A percentile compares a stretch with the other conserved stretches of the same genome.
These are phyloP conservation scores for Channa argus DNA, from an alignment of 2,113 vertebrate genomes.

Conservation along the genomic window DNA sequence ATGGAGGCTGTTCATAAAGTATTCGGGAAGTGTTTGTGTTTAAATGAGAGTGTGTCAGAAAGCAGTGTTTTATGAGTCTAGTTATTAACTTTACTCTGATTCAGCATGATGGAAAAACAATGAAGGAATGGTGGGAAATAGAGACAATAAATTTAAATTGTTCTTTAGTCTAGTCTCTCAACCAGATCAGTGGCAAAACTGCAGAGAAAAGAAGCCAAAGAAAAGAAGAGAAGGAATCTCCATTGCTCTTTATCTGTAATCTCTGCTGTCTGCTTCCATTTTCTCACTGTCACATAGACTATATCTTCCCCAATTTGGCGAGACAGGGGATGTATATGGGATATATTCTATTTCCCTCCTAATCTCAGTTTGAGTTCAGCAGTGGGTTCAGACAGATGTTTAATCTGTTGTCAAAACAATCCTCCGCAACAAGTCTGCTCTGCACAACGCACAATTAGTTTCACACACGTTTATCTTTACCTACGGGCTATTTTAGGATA, in stretches of 20 bases:
- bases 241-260: conserved; percentile 35
- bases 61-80: conserved; percentile 42
- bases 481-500: conserved; percentile 69
- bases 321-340: conserved; percentile 56
- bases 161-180: conserved; percentile 20
- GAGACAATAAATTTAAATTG: conserved; percentile 16
- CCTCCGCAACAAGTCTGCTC: conserved; percentile 44
- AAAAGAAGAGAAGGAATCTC: not conserved
- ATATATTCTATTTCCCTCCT: conserved; percentile 61
- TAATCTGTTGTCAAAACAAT: conserved; percentile 76
- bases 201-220: not conserved
- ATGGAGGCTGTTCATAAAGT: not conserved
- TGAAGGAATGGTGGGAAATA: not conserved
- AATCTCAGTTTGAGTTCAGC: conserved; percentile 55
- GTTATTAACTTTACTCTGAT: conserved; percentile 59
- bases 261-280: conserved; percentile 37
- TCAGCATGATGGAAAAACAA: conserved; percentile 36
- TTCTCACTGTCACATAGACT: conserved; percentile 32
- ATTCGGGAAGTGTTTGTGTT: not conserved
- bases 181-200: not conserved
- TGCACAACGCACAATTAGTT: conserved; percentile 63
- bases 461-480: conserved; percentile 74
- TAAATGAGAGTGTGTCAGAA: not conserved
- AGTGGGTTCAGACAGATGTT: conserved; percentile 66
- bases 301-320: conserved; percentile 45